Percentiles rank a stretch among this genome's conserved stretches.
Evolutionary conservation across 2,797 vertebrate species (phyloP).

Genomic region (Poeciliopsis presidionis): DNA sequence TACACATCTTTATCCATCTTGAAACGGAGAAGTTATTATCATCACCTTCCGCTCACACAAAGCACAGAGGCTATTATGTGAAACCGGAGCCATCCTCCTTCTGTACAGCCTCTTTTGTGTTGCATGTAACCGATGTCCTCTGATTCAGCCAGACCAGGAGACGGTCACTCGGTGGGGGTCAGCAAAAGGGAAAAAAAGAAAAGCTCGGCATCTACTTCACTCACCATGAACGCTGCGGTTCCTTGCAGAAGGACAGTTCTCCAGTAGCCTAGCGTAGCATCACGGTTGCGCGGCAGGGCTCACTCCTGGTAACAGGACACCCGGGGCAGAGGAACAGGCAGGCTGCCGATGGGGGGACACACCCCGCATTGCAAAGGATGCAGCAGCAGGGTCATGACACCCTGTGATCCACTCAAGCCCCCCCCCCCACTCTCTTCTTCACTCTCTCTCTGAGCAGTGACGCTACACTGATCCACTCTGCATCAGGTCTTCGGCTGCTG

Average conservation of each 20-base stretch:
- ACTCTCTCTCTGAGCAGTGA: constrained; percentile 44
- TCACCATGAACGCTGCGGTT: constrained; percentile 87
- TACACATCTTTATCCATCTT: constrained; percentile 11
- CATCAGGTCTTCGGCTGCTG: constrained; percentile 54
- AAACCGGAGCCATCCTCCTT: constrained; percentile 50
- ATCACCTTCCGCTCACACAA: neutral
- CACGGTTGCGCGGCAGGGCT: constrained; percentile 57
- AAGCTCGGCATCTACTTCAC: constrained; percentile 48
- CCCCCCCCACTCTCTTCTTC: constrained; percentile 19
- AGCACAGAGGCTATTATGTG: constrained; percentile 46
- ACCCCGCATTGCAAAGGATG: constrained; percentile 58
- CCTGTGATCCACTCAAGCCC: constrained; percentile 14
- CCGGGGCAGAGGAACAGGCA: constrained; percentile 48
- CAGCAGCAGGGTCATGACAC: constrained; percentile 64
- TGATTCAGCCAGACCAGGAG: constrained; percentile 48
- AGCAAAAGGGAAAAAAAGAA: too few relatives aligned
- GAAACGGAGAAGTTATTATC: constrained; percentile 10
- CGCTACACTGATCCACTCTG: constrained; percentile 59
- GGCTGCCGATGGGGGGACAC: constrained; percentile 58
- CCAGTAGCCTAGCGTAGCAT: constrained; percentile 63
- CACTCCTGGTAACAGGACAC: constrained; percentile 70
- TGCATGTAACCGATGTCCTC: constrained; percentile 48
- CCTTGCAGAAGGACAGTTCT: constrained; percentile 70
- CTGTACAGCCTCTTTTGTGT: constrained; percentile 35
- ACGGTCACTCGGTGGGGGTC: constrained; percentile 17